Conservation (phyloP, 2,113 vertebrate genomes). For the Oenanthe melanoleuca region DNA sequence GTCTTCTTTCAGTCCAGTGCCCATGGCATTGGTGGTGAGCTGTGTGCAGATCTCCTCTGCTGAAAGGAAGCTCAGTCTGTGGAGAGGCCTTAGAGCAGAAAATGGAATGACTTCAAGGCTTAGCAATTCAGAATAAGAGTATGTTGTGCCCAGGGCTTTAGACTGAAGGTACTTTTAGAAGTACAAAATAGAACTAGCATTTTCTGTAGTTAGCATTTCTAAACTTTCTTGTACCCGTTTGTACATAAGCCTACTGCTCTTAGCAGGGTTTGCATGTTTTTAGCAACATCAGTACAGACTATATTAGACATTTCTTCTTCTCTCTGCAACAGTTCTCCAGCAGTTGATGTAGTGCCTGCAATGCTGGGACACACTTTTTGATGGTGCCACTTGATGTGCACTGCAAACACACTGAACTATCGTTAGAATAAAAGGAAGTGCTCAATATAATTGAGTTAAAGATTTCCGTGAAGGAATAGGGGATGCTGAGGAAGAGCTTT, state of each 20-base stretch:
- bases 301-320: neutral
- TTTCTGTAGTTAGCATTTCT: neutral
- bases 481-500: slow-evolving; percentile 31
- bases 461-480: neutral
- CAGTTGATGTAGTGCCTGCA: neutral
- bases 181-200: neutral
- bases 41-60: neutral
- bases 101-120: slow-evolving; percentile 6
- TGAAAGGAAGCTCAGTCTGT: neutral
- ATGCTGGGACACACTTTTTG: neutral
- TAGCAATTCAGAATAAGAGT: neutral
- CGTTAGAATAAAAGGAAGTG: slow-evolving; percentile 17
- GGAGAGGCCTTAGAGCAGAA: neutral
- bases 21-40: neutral
- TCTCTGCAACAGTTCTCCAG: neutral
- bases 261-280: neutral
- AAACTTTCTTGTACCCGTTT: neutral
- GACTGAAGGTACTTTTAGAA: neutral
- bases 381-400: neutral
- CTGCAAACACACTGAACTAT: neutral
- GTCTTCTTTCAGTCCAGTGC: neutral
- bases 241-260: neutral
- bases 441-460: slow-evolving; percentile 24
- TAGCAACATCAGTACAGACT: neutral
- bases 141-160: neutral